phyloP scores from a whole-genome alignment of 2,888 invertebrate genomes.

The Chouioia cunea region DNA sequence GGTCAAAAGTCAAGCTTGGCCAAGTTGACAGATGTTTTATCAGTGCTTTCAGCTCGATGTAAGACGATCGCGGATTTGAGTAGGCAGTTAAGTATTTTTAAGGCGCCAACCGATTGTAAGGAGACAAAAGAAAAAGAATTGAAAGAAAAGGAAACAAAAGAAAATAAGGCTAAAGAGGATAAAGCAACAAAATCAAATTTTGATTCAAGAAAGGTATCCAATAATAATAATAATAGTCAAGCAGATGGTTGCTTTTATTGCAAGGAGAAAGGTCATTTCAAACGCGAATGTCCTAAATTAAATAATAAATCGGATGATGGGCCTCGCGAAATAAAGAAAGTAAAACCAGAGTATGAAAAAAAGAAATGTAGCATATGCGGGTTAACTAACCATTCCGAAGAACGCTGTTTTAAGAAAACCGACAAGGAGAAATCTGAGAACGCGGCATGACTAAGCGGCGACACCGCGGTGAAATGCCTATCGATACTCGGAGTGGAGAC shows the following conservation, averaged over 20 bases:
- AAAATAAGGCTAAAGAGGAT: not conserved
- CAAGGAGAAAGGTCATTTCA: conserved; percentile 14
- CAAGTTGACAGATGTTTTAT: conserved; percentile 38
- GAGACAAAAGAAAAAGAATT: not conserved
- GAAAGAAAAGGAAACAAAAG: not conserved
- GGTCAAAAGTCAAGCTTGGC: conserved; percentile 27
- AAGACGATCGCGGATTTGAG: conserved; percentile 45
- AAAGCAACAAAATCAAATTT: not conserved
- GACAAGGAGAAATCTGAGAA: conserved; percentile 16
- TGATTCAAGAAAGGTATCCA: too few species aligned
- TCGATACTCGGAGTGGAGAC: conserved; percentile 23
- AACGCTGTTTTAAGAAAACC: conserved; percentile 18
- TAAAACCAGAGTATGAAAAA: not conserved
- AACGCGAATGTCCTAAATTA: conserved; percentile 11
- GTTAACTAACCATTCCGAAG: conserved; percentile 7
- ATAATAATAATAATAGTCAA: too few species aligned
- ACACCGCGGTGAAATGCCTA: not conserved
- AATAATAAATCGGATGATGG: not conserved
- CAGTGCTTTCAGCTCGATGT: conserved; percentile 29
- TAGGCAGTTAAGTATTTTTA: conserved; percentile 31
- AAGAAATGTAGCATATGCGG: conserved; percentile 31
- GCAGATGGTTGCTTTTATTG: conserved; percentile 7
- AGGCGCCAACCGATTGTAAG: too few species aligned
- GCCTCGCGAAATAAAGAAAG: not conserved
- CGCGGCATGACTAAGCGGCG: conserved; percentile 23